Evolutionary conservation across 2,113 vertebrate species (phyloP).

Genomic region (Passer montanus): DNA sequence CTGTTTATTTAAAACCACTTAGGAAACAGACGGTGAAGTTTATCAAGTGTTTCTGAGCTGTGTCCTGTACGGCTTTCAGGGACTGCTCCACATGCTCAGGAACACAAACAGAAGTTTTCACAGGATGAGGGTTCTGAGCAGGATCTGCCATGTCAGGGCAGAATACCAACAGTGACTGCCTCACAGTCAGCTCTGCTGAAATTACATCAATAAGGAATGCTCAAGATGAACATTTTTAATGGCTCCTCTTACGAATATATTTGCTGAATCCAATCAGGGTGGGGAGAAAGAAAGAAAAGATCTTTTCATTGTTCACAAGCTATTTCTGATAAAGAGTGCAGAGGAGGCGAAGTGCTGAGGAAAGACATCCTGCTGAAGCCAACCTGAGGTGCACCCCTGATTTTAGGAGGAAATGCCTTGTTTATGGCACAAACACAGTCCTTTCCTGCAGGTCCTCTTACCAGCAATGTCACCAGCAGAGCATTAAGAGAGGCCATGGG

Average conservation of each 20-base stretch:
- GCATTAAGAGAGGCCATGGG: not conserved
- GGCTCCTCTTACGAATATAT: not conserved
- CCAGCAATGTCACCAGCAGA: not conserved
- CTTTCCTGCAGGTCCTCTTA: not conserved
- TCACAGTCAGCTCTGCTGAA: not conserved
- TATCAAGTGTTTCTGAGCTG: conserved; percentile 63
- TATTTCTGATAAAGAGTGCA: not conserved
- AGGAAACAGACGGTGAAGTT: conserved; percentile 62
- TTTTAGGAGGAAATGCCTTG: not conserved
- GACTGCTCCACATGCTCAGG: conserved; percentile 6
- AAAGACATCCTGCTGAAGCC: not conserved
- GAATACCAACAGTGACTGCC: conserved; percentile 24
- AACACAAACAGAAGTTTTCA: conserved; percentile 46
- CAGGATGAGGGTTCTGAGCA: not conserved
- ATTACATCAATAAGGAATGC: not conserved
- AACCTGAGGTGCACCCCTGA: not conserved
- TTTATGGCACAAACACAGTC: not conserved
- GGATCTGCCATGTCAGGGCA: conserved; percentile 33
- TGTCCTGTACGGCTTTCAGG: not conserved
- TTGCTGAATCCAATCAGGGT: not conserved
- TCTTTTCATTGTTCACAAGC: conserved; percentile 40
- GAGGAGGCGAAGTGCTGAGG: not conserved
- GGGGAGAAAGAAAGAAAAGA: not conserved
- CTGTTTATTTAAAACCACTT: conserved; percentile 69
- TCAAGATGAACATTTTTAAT: not conserved